A percentile compares a stretch with the other conserved stretches of the same genome.
These are phyloP conservation scores for Labeo catla DNA, from an alignment of 2,113 vertebrate genomes.

Conservation along the genomic window DNA sequence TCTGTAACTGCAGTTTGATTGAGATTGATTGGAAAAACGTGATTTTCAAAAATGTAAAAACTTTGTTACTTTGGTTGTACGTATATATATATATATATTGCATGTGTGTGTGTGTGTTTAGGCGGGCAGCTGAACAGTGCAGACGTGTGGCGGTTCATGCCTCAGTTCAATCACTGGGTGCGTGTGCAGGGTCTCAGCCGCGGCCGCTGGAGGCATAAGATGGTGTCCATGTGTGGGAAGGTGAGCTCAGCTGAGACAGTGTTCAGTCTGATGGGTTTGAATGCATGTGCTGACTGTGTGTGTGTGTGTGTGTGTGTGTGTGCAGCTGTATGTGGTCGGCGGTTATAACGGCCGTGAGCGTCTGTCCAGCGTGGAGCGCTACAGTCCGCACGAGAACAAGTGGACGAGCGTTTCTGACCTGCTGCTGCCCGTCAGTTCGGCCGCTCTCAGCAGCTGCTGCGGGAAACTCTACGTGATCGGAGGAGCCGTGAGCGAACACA, in stretches of 20 bases:
- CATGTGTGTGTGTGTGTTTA: conserved; percentile 44
- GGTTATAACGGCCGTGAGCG: conserved; percentile 76
- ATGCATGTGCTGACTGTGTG: background rate
- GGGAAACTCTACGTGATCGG: conserved; percentile 78
- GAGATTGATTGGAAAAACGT: too few species aligned
- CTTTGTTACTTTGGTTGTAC: too few species aligned
- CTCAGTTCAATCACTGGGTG: conserved; percentile 79
- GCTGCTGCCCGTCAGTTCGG: conserved; percentile 75
- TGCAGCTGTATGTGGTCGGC: conserved; percentile 76
- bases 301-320: background rate
- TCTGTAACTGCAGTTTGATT: too few species aligned
- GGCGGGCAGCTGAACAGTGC: conserved; percentile 81
- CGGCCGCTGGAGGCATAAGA: conserved; percentile 82
- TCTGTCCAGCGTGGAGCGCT: conserved; percentile 77
- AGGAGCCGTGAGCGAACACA: conserved; percentile 70
- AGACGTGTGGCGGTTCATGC: conserved; percentile 79
- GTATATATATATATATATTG: too few species aligned
- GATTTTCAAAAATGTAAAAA: too few species aligned
- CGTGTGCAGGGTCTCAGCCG: conserved; percentile 74
- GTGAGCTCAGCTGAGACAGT: conserved; percentile 57
- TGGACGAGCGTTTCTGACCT: conserved; percentile 70
- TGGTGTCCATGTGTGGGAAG: conserved; percentile 77
- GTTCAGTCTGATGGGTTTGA: too few species aligned
- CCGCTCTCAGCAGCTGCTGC: conserved; percentile 68
- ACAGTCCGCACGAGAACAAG: conserved; percentile 75